Percentiles rank a stretch among this genome's conserved stretches.
phyloP scores from a whole-genome alignment of 2,113 vertebrate species.

The Amblyopsis rosae region DNA sequence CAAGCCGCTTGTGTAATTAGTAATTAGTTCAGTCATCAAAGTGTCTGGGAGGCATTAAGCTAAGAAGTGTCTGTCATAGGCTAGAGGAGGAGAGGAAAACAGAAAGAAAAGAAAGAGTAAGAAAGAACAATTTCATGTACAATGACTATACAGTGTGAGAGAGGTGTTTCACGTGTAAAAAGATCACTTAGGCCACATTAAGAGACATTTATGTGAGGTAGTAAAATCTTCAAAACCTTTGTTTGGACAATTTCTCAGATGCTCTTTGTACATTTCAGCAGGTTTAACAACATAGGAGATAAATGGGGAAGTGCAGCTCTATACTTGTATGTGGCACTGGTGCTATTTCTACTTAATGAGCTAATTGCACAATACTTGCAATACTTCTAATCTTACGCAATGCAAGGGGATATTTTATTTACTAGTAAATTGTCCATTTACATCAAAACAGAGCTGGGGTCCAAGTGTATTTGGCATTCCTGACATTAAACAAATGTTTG shows the following conservation, averaged over 20 bases:
- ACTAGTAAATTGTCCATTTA: slow-evolving; percentile 52
- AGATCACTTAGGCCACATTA: slow-evolving; percentile 46
- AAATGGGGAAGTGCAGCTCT: slow-evolving; percentile 25
- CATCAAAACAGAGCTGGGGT: slow-evolving; percentile 49
- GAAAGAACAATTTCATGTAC: not conserved
- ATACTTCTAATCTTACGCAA: slow-evolving; percentile 41
- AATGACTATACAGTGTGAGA: slow-evolving; percentile 17
- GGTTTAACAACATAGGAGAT: slow-evolving; percentile 55
- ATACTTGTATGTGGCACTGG: slow-evolving; percentile 30
- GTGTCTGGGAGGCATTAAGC: slow-evolving; percentile 58
- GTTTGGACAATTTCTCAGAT: slow-evolving; percentile 26
- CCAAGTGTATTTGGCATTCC: slow-evolving; percentile 43
- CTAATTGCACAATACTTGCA: slow-evolving; percentile 16
- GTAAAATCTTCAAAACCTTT: slow-evolving; percentile 34
- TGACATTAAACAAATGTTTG: slow-evolving; percentile 53
- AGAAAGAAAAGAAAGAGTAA: slow-evolving; percentile 4
- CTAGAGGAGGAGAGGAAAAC: not conserved
- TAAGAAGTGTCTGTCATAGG: slow-evolving; percentile 33
- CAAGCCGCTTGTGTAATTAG: slow-evolving; percentile 76
- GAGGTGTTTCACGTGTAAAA: slow-evolving; percentile 36
- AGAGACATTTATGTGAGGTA: slow-evolving; percentile 50
- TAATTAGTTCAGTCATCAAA: slow-evolving; percentile 78
- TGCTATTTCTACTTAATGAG: slow-evolving; percentile 23
- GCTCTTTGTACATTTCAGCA: slow-evolving; percentile 47
- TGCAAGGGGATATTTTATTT: slow-evolving; percentile 36